These are phyloP conservation scores for Mechanitis mazaeus DNA, from an alignment of 2,888 invertebrate genomes.

Conservation along the genomic window DNA sequence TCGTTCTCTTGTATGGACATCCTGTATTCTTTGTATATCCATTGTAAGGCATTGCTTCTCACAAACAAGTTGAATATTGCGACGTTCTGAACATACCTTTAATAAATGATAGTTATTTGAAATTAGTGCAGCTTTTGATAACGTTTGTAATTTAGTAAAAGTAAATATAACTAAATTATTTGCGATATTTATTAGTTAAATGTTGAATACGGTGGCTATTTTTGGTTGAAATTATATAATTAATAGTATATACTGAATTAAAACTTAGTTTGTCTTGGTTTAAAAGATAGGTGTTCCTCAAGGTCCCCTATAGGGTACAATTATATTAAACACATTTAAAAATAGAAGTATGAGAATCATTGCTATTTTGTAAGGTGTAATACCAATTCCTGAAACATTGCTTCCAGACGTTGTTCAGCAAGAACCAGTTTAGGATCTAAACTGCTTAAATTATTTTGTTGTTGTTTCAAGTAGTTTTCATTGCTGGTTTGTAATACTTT, in stretches of 20 bases:
- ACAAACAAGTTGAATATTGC: slow-evolving; percentile 73
- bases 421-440: slow-evolving; percentile 63
- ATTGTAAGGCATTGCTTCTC: slow-evolving; percentile 77
- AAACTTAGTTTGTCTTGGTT: not conserved
- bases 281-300: slow-evolving; percentile 6
- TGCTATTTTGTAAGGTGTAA: not conserved
- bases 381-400: slow-evolving; percentile 78
- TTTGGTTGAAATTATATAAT: too few relatives aligned
- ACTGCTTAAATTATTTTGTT: slow-evolving; percentile 44
- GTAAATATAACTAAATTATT: not conserved
- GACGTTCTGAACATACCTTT: slow-evolving; percentile 75
- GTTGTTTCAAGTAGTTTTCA: slow-evolving; percentile 60
- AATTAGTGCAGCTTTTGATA: not conserved
- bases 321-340: not conserved
- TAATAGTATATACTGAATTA: too few relatives aligned
- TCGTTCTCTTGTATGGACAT: slow-evolving; percentile 72
- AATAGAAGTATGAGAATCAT: not conserved
- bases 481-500: slow-evolving; percentile 71
- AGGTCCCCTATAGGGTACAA: not conserved
- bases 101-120: not conserved
- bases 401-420: slow-evolving; percentile 75
- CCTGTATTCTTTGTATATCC: slow-evolving; percentile 76
- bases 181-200: too few relatives aligned
- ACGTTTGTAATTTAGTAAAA: not conserved
- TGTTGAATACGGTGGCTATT: too few relatives aligned